Base-by-base conservation (phyloP, 2,797 vertebrate species). In the Myripristis jacobus region DNA sequence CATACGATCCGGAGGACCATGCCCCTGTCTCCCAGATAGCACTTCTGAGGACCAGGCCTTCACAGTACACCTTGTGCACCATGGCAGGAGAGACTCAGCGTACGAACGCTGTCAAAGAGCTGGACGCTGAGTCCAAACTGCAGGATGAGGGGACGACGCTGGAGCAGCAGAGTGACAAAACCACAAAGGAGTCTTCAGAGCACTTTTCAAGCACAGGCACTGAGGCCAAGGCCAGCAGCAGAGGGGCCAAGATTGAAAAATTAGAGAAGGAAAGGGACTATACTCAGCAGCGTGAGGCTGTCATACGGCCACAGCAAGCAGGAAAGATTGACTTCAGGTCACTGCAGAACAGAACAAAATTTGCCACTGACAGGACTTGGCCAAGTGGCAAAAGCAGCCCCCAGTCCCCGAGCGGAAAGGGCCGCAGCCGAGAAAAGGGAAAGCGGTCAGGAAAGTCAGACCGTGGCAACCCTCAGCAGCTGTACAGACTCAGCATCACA, bases 61-160 rank as follows among this genome's bases (percentile, higher is more conserved):
- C 85, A 86, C 84, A 90, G 89, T 88, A 88, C 90, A 78, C 84
- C 85, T 79, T 82, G 81, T 93, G 94, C 93, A 96, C 92, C 94
- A 96, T 96, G 96, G 96, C 96, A 86, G 95, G 96, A 95, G 96
- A 97, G 93, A 95, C 93, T 91, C 95, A 94, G 93, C 95, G 92
- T 91, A 93, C 89, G 83, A 95, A 94, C 77, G 88, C 91, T 81
- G 91, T 94, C 87, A 89, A 93, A 70, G 90, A 95, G 82, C 88
- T 94, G 71, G 94, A 94, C 86, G 64, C 86, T 61, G 90, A 92
- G 87, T 91, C 92, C 89, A 95, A 94, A 88, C 91, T 93, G 86
- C 93, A 94, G 55, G 85, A 94, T 86, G 94, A 96, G 86, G 94
- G 94, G 70, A 87, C 92, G 0, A 81, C 88, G 78, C 80, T 92